Evolutionary conservation across 2,888 invertebrate genomes (phyloP), one percentile per base, ranked within the genome.

Genomic region (Synanthedon myopaeformis): DNA sequence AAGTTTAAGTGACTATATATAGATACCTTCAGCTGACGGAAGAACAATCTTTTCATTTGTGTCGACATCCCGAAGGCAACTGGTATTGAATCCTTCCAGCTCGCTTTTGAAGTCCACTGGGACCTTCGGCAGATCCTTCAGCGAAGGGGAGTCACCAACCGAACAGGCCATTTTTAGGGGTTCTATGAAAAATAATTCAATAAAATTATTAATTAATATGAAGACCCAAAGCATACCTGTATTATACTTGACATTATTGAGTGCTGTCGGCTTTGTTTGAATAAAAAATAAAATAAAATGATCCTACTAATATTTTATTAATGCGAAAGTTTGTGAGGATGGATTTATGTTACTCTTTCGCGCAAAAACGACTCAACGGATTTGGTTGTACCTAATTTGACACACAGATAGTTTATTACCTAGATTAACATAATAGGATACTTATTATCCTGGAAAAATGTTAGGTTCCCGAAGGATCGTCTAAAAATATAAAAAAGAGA

Each of bases 1-100:
- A 1, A 35, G 28, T 35, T 35, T 35, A 28, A 6, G 28, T 35
- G 28, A 35, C 28, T 52, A 52, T 12, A n/a, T 17, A n/a, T n/a
- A n/a, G n/a, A n/a, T n/a, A 97, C 97, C 97, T 93, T 96, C 94
- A 65, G 96, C 96, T 49, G 97, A 95, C 56, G 98, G 98, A 68
- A 98, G 89, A 58, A 96, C 91, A 57, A 95, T 94, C 82, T 98
- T 98, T 78, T 97, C 97, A 62, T 94, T 92, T 55, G 96, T 97
- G 66, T 93, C 93, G 8, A 96, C 94, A 74, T 95, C 95, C 76
- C 95, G 95, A 79, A 98, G 90, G 71, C 94, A 93, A 71, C 92
- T 92, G 57, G 94, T 91, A 82, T 96, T 94, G 90, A 98, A 98
- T 52, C 93, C 93, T 82, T 96, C 95, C 67, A 98, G 90, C 88